Base-by-base conservation (phyloP, 2,888 invertebrate genomes). In the Pelosia muscerda region DNA sequence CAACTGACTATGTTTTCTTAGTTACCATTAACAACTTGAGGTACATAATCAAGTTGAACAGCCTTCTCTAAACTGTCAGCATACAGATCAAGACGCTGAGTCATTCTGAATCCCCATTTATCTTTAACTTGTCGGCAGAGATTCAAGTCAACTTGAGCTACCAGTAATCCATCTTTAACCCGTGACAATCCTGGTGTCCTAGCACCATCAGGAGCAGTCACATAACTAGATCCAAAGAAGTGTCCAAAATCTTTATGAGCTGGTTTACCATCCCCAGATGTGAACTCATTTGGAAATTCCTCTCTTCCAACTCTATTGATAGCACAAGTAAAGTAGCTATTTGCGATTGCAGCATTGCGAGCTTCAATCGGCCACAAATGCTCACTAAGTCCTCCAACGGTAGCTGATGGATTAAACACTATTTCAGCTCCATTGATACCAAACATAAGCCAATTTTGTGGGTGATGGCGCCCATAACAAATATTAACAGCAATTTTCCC, bases 371-470 rank as follows among this genome's bases (percentile, higher is more conserved):
- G 96, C 99, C 99, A 99, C 68, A 99, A 90, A 0, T 99, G 99
- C 90, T 99, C 99, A 92, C 98, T 98, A 10, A 97, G 88, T 0
- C 94, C 95, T 31, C 96, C 95, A 38, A 96, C 98, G 82, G 99
- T 99, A 2, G 99, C 99, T n/a, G 99, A 99, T 8, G 99, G 99
- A 92, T 99, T 99, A 91, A 99, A 99, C 0, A 99, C 99, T 77
- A 99, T 98, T 95, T 99, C 99, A 1, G 99, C 99, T 5, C 99
- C 99, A 93, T 99, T 99, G 25, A 99, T 86, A 0, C 98, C 99
- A 95, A 98, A 99, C 98, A 98, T 98, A 92, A 99, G 95, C 99
- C 99, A 99, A 89, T 99, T 99, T 78, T 98, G 96, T 0, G 99
- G 99, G 93, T 99, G 99, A 91, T 99, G 99, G 8, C 99, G 96